Conservation (phyloP, 2,797 vertebrate genomes). For the Danio albolineatus region DNA sequence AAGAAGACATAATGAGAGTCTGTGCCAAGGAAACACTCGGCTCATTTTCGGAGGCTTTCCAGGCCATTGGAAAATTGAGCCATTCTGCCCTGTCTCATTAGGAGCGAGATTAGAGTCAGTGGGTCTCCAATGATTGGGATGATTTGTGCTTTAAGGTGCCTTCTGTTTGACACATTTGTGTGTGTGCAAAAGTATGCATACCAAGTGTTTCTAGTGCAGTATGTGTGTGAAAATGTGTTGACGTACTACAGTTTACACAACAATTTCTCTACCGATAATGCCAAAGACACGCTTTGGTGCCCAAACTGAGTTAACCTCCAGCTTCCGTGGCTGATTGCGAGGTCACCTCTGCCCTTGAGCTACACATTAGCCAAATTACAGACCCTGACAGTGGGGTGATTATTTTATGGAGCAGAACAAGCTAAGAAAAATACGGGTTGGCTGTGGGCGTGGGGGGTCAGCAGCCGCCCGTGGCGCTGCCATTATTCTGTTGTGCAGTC, state of each 20-base stretch:
- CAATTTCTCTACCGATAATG: constrained; percentile 37
- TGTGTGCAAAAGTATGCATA: constrained; percentile 25
- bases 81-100: constrained; percentile 63
- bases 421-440: constrained; percentile 52
- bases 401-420: constrained; percentile 58
- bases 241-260: constrained; percentile 38
- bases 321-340: constrained; percentile 45
- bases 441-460: constrained; percentile 6
- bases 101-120: constrained; percentile 60
- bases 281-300: constrained; percentile 31
- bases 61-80: constrained; percentile 64
- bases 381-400: constrained; percentile 53
- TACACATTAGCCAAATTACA: constrained; percentile 56
- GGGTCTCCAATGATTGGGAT: constrained; percentile 55
- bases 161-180: constrained; percentile 49
- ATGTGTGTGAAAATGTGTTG: constrained; percentile 34
- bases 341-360: constrained; percentile 57
- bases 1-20: constrained; percentile 58
- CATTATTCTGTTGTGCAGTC: constrained; percentile 53
- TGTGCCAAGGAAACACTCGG: constrained; percentile 62
- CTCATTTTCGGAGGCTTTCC: constrained; percentile 63
- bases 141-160: constrained; percentile 58
- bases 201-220: neutral
- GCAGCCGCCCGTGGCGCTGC: constrained; percentile 34
- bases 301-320: constrained; percentile 54